Percentiles rank a stretch among this genome's conserved stretches.
Conservation (phyloP, 2,113 vertebrate genomes). For the Ranitomeya imitator region DNA sequence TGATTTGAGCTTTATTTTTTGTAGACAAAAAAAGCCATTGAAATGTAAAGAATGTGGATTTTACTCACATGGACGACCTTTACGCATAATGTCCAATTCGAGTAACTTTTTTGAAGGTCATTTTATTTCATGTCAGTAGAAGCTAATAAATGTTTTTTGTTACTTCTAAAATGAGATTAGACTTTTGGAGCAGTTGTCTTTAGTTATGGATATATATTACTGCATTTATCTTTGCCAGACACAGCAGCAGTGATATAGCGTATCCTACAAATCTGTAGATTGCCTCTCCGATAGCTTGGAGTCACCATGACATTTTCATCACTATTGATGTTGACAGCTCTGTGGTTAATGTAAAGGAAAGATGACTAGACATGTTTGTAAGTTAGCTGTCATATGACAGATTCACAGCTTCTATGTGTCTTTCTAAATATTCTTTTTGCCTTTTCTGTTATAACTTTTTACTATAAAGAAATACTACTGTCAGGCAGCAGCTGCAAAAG, state of each 20-base stretch:
- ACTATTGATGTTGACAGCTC: constrained; percentile 49
- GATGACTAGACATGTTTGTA: constrained; percentile 39
- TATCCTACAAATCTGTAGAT: constrained; percentile 16
- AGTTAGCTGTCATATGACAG: constrained; percentile 14
- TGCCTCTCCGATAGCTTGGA: constrained; percentile 30
- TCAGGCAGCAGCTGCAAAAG: too few species aligned
- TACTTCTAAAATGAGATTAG: not conserved
- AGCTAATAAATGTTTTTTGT: constrained; percentile 1
- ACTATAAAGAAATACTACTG: not conserved
- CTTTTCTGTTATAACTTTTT: not conserved
- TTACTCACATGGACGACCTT: too few species aligned
- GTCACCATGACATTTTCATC: constrained; percentile 49
- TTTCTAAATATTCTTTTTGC: constrained; percentile 11
- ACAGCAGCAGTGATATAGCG: constrained; percentile 29
- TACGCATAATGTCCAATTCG: not conserved
- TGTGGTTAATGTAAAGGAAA: constrained; percentile 13
- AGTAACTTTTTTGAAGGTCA: not conserved
- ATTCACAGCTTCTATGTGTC: not conserved
- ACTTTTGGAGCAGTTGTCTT: constrained; percentile 40
- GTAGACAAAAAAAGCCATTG: too few species aligned
- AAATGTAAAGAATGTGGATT: too few species aligned
- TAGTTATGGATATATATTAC: constrained; percentile 30
- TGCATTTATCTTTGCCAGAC: constrained; percentile 20
- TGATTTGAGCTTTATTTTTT: too few species aligned
- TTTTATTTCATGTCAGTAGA: not conserved